Evolutionary conservation across 1,140 invertebrate species (phyloP), one percentile per base, ranked within the genome.

Genomic region (Antheraea mylitta): DNA sequence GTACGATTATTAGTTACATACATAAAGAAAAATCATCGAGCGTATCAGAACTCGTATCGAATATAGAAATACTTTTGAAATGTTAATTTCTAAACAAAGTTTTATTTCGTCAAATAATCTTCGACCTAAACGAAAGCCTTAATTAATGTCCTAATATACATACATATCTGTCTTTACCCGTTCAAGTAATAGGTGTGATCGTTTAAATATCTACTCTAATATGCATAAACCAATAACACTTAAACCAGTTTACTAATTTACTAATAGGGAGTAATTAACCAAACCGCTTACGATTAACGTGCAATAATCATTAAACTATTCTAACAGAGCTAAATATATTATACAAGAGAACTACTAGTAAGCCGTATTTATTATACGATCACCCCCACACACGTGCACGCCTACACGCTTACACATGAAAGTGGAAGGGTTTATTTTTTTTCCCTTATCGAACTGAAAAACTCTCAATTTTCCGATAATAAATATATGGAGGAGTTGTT

Each of bases 211-310:
- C 45, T 16, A 53, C 45, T 53, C 45, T 53, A 42, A 42, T 42
- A 42, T 42, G 11, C 38, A 42, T 53, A 53, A 16, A 16, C 16
- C 5, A 16, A 53, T 53, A 53, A 53, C 45, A 53, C 45, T 53
- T 53, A 53, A 16, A 53, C 45, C 45, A 53, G 45, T 53, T 53
- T 53, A 53, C 45, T 53, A 53, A 53, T 53, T 53, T 53, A 53
- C 45, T 16, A 53, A 53, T 53, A 13, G 7, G 13, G 45, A 53
- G 45, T 13, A 53, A 53, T 53, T 53, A 53, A 13, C 45, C 16
- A 53, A 6, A 13, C 45, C 45, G 16, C 45, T 53, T 53, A 53
- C 45, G 45, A 53, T 53, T 53, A 16, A 11, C 11, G 11, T 53
- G 45, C 16, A 53, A 53, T 53, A 53, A 53, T 53, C 45, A 53